These are phyloP conservation scores for Tauraco hartlaubi DNA, from an alignment of 2,797 vertebrate genomes.

Conservation along the genomic window DNA sequence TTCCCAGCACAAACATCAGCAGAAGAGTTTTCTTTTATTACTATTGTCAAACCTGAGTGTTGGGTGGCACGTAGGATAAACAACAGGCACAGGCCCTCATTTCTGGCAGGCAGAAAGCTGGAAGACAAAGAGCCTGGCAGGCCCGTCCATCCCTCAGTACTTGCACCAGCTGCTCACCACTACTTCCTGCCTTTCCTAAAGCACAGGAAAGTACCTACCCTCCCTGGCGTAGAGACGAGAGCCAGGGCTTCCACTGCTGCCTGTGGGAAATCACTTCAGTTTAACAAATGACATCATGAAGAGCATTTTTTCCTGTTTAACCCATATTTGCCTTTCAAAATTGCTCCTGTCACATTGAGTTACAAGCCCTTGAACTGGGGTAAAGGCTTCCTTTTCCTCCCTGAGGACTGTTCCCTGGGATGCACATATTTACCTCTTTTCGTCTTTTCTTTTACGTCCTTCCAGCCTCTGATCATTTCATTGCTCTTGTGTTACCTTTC, in stretches of 20 bases:
- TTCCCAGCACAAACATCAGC: not conserved
- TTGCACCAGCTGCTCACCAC: not conserved
- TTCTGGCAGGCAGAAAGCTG: not conserved
- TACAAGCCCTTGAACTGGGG: not conserved
- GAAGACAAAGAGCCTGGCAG: not conserved
- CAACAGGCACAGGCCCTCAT: not conserved
- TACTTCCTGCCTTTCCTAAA: not conserved
- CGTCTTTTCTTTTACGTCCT: not conserved
- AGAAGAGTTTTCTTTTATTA: not conserved
- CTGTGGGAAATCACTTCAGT: not conserved
- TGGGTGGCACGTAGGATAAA: not conserved
- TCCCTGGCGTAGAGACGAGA: rapidly evolving
- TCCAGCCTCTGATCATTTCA: not conserved
- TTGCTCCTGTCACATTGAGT: not conserved
- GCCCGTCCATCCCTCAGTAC: not conserved
- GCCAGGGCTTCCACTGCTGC: not conserved
- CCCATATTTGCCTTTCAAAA: not conserved
- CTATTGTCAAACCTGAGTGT: not conserved
- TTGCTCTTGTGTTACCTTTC: not conserved
- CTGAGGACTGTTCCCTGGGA: not conserved
- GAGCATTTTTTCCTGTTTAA: not conserved
- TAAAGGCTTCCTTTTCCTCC: not conserved
- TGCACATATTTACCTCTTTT: not conserved
- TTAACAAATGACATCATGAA: not conserved
- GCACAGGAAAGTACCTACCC: not conserved